Base-by-base conservation (phyloP, 2,797 vertebrate genomes). In the Sebastes variabilis region DNA sequence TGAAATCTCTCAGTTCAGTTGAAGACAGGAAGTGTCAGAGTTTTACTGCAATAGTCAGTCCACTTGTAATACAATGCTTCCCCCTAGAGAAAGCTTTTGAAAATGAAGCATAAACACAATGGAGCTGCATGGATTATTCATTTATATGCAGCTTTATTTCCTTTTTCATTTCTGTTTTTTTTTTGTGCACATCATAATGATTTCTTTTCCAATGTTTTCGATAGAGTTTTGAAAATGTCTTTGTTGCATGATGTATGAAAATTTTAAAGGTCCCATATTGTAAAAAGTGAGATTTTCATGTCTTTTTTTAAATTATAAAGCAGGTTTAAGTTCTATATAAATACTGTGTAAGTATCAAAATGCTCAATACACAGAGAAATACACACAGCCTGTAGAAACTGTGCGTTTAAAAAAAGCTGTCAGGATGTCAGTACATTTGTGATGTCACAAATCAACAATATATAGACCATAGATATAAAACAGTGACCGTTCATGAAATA, bases 21-120 rank as follows among this genome's bases (percentile, higher is more conserved):
- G 42, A 25, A 6, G 14, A 34, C 68, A 62, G 22, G 18, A 70
- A 72, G 54, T 11, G 12, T 42, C 5, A 25, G 20, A 29, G n/a
- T 29, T 71, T 46, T 6, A 8, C 29, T 6, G 38, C 49, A 0
- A 29, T 27, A 4, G 24, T 38, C 18, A 12, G 22, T 77, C 30
- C 52, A 83, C 18, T 70, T 65, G 68, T 30, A 69, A 78, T 84
- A 46, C 89, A 88, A 93, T 87, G 77, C 36, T 68, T 77, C 92
- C 91, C 82, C 72, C 93, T 93, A 36, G 52, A 87, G 92, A 77
- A n/a, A 77, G 4, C 5, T 25, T 9, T 32, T 22, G 11, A 16
- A 52, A 72, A 61, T 24, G 2, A 52, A 55, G 3, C 20, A 13
- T 24, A 3, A 32, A 27, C 2, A 34, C 8, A 8, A 61, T 11